Conservation (phyloP, 2,113 vertebrate species). For the Hydrolagus affinis region DNA sequence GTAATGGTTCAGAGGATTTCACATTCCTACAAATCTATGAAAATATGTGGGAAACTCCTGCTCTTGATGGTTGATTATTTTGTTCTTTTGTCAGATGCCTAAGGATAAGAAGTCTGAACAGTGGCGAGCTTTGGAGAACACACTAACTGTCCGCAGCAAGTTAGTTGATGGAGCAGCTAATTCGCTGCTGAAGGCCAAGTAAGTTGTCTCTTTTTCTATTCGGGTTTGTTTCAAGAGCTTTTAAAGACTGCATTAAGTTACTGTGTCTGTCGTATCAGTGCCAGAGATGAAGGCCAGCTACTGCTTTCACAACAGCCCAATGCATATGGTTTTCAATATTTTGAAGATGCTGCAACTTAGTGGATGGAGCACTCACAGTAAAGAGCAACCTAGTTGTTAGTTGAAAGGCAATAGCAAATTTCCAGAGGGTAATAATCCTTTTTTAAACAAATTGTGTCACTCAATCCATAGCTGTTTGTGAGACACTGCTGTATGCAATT, state of each 20-base stretch:
- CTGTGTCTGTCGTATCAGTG: not conserved
- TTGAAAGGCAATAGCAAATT: too few relatives aligned
- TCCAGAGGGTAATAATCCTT: too few relatives aligned
- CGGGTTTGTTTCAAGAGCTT: not conserved
- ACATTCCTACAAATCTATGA: not conserved
- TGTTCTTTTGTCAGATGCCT: constrained; percentile 49
- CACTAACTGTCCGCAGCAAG: constrained; percentile 65
- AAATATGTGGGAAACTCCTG: not conserved
- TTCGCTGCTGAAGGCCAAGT: constrained; percentile 81
- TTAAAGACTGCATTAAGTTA: not conserved
- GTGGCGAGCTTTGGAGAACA: constrained; percentile 80
- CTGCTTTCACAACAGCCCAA: too few relatives aligned
- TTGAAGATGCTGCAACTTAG: too few relatives aligned
- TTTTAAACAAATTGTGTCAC: too few relatives aligned
- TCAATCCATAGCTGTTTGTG: too few relatives aligned
- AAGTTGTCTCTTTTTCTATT: constrained; percentile 39
- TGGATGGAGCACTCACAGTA: too few relatives aligned
- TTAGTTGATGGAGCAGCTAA: constrained; percentile 70
- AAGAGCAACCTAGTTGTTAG: too few relatives aligned
- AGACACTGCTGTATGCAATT: too few relatives aligned
- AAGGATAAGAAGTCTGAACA: constrained; percentile 70
- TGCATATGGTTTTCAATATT: too few relatives aligned
- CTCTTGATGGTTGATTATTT: not conserved
- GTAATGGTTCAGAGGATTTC: too few relatives aligned
- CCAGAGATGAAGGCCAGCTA: not conserved